Evolutionary conservation across 1,140 invertebrate species (phyloP).

Genomic region (Drosophila ananassae): DNA sequence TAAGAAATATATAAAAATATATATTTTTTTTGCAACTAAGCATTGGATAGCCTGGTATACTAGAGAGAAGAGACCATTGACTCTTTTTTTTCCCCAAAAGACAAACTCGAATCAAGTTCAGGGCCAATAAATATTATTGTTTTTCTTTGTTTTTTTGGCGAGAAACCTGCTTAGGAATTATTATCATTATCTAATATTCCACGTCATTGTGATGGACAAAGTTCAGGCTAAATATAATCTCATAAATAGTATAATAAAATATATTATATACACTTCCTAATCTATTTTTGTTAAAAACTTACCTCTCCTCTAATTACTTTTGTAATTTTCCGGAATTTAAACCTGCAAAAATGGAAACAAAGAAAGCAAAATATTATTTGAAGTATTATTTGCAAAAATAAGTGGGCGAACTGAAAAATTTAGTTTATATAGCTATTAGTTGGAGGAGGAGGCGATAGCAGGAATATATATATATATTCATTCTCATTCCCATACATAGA

Average conservation of each 20-base stretch:
- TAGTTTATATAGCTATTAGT: conserved; percentile 57
- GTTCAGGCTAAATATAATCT: conserved; percentile 23
- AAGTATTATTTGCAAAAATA: conserved; percentile 8
- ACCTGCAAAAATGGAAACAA: conserved; percentile 45
- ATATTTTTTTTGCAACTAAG: conserved; percentile 63
- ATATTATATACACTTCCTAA: no score
- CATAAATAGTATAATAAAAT: not conserved
- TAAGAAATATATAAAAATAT: conserved; percentile 15
- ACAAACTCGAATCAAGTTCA: conserved; percentile 72
- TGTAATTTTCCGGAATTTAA: conserved; percentile 27
- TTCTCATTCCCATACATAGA: conserved; percentile 8
- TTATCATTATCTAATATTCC: conserved; percentile 34
- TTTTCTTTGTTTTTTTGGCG: conserved; percentile 12
- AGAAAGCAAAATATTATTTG: conserved; percentile 32
- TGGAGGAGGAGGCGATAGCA: conserved; percentile 39
- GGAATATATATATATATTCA: conserved; percentile 15
- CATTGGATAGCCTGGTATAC: conserved; percentile 50
- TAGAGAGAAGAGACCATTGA: conserved; percentile 54
- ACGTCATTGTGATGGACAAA: conserved; percentile 38
- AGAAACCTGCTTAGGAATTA: conserved; percentile 13
- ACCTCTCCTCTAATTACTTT: conserved; percentile 35
- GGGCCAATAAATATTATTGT: conserved; percentile 50
- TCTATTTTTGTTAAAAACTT: not conserved
- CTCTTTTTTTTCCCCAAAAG: conserved; percentile 55
- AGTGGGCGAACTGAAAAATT: conserved; percentile 11